Conservation (phyloP, 2,113 vertebrate genomes). For the Oreotrochilus melanogaster region DNA sequence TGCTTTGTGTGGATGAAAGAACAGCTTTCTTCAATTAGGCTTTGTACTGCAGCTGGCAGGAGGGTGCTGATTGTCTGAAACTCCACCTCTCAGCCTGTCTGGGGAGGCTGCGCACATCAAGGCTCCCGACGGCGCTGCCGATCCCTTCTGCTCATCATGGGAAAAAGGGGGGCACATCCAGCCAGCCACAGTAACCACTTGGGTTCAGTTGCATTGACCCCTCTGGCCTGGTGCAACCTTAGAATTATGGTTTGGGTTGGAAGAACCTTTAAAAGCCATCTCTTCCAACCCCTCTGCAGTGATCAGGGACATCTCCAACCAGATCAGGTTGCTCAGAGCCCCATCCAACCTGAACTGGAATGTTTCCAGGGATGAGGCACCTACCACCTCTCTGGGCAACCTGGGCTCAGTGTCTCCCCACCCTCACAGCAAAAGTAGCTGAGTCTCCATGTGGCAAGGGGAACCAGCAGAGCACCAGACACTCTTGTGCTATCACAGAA, state of each 20-base stretch:
- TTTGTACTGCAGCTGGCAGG: conserved; percentile 59
- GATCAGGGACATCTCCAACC: no score
- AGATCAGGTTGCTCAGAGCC: not conserved
- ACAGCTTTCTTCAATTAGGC: conserved; percentile 71
- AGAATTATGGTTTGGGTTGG: not conserved
- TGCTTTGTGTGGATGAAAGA: conserved; percentile 56
- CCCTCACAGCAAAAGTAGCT: not conserved
- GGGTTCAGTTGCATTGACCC: not conserved
- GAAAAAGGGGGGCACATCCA: not conserved
- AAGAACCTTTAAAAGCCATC: not conserved
- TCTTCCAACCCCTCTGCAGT: accelerated
- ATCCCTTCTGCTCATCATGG: accelerated
- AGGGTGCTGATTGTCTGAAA: conserved; percentile 21
- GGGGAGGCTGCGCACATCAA: not conserved
- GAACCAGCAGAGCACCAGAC: no score
- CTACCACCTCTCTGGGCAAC: not conserved
- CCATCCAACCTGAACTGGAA: not conserved
- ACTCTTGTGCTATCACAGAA: no score
- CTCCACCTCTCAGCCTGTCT: conserved; percentile 3
- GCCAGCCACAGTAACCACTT: accelerated
- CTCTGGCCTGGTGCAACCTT: not conserved
- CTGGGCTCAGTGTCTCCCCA: not conserved
- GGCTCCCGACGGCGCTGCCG: accelerated
- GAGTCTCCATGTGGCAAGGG: no score
- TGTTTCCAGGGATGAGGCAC: not conserved